A percentile compares a stretch with the other conserved stretches of the same genome.
Conservation (phyloP, 1,140 invertebrate genomes). For the Drosophila oshimai region DNA sequence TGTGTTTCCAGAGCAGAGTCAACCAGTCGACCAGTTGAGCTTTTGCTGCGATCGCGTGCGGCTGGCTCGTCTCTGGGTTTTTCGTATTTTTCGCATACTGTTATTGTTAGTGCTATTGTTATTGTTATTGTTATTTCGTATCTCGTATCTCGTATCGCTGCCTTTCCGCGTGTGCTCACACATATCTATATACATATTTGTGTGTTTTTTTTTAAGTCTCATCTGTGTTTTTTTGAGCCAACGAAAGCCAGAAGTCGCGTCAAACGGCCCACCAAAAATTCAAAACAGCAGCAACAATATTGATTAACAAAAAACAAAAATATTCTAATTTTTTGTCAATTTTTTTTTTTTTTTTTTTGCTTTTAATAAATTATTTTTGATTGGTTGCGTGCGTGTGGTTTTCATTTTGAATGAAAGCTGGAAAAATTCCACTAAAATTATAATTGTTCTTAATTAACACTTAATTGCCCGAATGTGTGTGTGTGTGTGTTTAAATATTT, state of each 20-base stretch:
- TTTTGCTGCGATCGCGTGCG: constrained; percentile 79
- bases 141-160: constrained; percentile 4
- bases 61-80: constrained; percentile 53
- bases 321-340: constrained; percentile 6
- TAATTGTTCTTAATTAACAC: constrained; percentile 2
- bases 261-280: constrained; percentile 16
- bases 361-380: constrained; percentile 24
- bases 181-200: not conserved
- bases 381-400: constrained; percentile 8
- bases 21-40: constrained; percentile 75
- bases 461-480: not conserved
- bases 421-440: not conserved
- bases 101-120: constrained; percentile 15
- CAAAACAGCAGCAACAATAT: constrained; percentile 16
- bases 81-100: constrained; percentile 13
- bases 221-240: constrained; percentile 19
- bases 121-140: constrained; percentile 4
- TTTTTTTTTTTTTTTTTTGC: not conserved
- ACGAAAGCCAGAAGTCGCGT: constrained; percentile 31
- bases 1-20: constrained; percentile 33
- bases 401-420: constrained; percentile 3
- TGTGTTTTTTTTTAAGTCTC: too few species aligned
- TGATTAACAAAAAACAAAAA: constrained; percentile 8
- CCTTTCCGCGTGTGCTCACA: constrained; percentile 22
- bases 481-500: not conserved